Conservation (phyloP, 2,888 invertebrate species). For the Oxytorus armatus region DNA sequence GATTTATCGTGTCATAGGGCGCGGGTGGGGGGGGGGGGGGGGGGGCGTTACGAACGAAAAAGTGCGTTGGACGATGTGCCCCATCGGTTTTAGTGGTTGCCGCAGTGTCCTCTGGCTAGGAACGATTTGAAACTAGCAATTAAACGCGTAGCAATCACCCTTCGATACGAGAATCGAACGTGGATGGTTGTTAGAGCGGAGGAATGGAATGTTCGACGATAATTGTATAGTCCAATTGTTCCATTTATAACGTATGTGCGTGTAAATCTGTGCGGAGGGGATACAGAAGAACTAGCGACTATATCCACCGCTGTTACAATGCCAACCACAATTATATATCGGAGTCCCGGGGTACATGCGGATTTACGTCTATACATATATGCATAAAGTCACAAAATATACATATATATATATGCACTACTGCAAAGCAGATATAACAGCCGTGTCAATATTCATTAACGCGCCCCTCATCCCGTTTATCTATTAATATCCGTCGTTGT, state of each 20-base stretch:
- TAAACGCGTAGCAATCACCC: conserved; percentile 67
- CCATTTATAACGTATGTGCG: conserved; percentile 30
- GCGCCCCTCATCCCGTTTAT: conserved; percentile 16
- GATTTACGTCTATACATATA: conserved; percentile 17
- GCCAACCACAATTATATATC: conserved; percentile 58
- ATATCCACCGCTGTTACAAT: conserved; percentile 40
- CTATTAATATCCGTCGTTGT: conserved; percentile 20
- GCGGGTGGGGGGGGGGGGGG: neutral
- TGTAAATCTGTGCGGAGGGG: neutral
- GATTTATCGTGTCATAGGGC: conserved; percentile 45
- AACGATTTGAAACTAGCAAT: conserved; percentile 66
- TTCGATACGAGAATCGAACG: conserved; percentile 48
- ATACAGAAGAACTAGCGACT: conserved; percentile 10
- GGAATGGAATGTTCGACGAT: conserved; percentile 58
- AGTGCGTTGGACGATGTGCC: conserved; percentile 45
- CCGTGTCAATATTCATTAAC: conserved; percentile 59
- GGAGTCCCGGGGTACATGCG: conserved; percentile 24
- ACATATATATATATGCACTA: conserved; percentile 30
- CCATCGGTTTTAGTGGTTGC: conserved; percentile 56
- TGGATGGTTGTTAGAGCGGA: neutral
- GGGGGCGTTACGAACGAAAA: conserved; percentile 24
- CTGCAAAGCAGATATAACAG: conserved; percentile 40
- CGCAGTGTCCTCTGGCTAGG: conserved; percentile 47
- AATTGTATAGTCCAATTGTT: conserved; percentile 61
- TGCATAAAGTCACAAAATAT: neutral